Evolutionary conservation across 2,797 vertebrate species (phyloP).

Genomic region (Sorex maritimensis): DNA sequence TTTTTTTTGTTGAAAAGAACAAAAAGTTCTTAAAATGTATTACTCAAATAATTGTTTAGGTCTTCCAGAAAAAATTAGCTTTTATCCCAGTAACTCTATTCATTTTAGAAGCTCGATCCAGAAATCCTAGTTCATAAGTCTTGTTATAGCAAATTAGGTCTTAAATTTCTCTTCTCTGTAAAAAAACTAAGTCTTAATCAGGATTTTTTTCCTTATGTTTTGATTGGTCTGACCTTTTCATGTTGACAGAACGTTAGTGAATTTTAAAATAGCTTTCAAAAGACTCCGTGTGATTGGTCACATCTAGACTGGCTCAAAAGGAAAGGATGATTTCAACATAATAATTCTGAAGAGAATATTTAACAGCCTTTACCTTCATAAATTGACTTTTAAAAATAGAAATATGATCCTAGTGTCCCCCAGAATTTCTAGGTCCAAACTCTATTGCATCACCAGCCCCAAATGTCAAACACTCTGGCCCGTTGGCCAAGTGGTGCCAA

Average conservation of each 20-base stretch:
- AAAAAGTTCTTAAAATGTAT: constrained; percentile 26
- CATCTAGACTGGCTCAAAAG: constrained; percentile 60
- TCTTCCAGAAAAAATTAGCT: constrained; percentile 59
- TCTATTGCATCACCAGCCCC: too few relatives aligned
- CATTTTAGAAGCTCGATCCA: constrained; percentile 58
- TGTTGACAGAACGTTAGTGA: constrained; percentile 78
- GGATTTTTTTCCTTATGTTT: constrained; percentile 72
- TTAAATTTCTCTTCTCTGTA: constrained; percentile 74
- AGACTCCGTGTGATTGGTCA: constrained; percentile 68
- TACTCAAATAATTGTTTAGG: constrained; percentile 36
- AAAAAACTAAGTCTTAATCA: constrained; percentile 74
- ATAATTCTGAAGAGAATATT: constrained; percentile 52
- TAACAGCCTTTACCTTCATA: background rate
- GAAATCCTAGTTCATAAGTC: constrained; percentile 69
- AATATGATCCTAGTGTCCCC: background rate
- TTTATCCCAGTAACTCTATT: constrained; percentile 49
- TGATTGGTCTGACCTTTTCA: constrained; percentile 81
- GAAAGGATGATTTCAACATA: constrained; percentile 72
- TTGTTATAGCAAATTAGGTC: constrained; percentile 72
- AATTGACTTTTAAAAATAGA: constrained; percentile 7
- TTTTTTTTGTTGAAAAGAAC: too few relatives aligned
- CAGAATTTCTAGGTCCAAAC: too few relatives aligned
- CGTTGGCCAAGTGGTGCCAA: too few relatives aligned
- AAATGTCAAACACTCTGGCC: too few relatives aligned
- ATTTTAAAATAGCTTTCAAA: constrained; percentile 79